Evolutionary conservation across 2,888 invertebrate genomes (phyloP).

Genomic region (Gisinianus flammeolus): DNA sequence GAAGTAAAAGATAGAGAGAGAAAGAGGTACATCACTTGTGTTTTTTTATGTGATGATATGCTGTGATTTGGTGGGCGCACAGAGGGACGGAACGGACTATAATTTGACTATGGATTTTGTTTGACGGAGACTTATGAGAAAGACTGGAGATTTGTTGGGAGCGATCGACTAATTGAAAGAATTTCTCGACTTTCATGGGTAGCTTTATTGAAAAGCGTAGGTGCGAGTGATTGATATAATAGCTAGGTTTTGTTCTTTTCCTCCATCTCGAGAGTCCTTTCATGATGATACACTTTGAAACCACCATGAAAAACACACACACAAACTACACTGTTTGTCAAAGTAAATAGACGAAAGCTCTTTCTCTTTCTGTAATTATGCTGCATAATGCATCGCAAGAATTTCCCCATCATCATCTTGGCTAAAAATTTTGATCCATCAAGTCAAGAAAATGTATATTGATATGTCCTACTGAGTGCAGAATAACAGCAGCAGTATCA

Average conservation of each 20-base stretch:
- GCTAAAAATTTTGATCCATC: neutral
- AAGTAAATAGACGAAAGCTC: too few species aligned
- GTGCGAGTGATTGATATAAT: conserved; percentile 45
- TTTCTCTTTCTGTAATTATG: neutral
- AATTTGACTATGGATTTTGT: conserved; percentile 24
- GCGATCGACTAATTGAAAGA: conserved; percentile 44
- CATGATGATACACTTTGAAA: too few species aligned
- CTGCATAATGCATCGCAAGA: neutral
- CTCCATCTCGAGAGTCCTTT: neutral
- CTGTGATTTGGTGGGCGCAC: conserved; percentile 18
- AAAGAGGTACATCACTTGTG: neutral
- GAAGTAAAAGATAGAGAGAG: conserved; percentile 6
- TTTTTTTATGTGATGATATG: conserved; percentile 14
- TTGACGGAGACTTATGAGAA: conserved; percentile 7
- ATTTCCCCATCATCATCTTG: too few species aligned
- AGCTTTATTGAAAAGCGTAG: conserved; percentile 47
- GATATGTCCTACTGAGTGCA: too few species aligned
- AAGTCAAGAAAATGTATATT: neutral
- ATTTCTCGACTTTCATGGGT: conserved; percentile 45
- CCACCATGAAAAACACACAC: neutral
- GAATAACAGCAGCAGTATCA: too few species aligned
- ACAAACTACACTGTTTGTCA: too few species aligned
- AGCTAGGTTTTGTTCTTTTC: conserved; percentile 14
- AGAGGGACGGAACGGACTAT: conserved; percentile 27
- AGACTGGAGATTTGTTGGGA: conserved; percentile 20